Percentiles rank a stretch among this genome's conserved stretches.
Evolutionary conservation across 1,140 invertebrate species (phyloP).

Genomic region (Globodera ellingtonae): DNA sequence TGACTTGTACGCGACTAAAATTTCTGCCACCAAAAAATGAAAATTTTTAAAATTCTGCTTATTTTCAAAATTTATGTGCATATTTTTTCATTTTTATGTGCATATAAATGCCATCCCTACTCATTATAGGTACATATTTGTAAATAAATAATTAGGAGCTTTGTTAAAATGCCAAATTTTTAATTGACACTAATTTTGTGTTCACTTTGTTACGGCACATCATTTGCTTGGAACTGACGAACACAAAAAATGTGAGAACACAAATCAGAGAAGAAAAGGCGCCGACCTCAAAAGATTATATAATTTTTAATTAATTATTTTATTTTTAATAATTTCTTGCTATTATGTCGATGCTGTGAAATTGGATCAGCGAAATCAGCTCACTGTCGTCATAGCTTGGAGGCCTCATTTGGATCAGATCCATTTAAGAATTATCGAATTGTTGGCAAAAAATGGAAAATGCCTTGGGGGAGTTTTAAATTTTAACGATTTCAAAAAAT

Average conservation of each 20-base stretch:
- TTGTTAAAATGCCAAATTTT: too few species aligned
- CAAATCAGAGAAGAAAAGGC: conserved; percentile 22
- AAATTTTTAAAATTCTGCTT: too few species aligned
- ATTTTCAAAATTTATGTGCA: too few species aligned
- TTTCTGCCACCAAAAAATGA: too few species aligned
- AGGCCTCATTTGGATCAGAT: not conserved
- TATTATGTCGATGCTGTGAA: conserved; percentile 26
- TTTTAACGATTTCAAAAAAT: not conserved
- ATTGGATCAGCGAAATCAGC: conserved; percentile 21
- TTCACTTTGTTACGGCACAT: conserved; percentile 38
- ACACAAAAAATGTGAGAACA: conserved; percentile 29
- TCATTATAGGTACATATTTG: too few species aligned
- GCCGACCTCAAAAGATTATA: conserved; percentile 6
- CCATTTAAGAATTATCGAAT: not conserved
- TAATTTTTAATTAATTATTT: not conserved
- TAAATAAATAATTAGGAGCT: too few species aligned
- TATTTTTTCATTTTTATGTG: too few species aligned
- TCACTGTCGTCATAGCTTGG: conserved; percentile 11
- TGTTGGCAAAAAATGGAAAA: too few species aligned
- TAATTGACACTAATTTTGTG: conserved; percentile 8
- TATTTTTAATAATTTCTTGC: not conserved
- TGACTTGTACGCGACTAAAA: too few species aligned
- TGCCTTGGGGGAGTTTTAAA: too few species aligned
- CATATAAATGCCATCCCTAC: too few species aligned
- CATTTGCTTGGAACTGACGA: conserved; percentile 47